These are phyloP conservation scores for Perizoma flavofasciatum DNA, from an alignment of 2,888 invertebrate genomes.

Conservation along the genomic window DNA sequence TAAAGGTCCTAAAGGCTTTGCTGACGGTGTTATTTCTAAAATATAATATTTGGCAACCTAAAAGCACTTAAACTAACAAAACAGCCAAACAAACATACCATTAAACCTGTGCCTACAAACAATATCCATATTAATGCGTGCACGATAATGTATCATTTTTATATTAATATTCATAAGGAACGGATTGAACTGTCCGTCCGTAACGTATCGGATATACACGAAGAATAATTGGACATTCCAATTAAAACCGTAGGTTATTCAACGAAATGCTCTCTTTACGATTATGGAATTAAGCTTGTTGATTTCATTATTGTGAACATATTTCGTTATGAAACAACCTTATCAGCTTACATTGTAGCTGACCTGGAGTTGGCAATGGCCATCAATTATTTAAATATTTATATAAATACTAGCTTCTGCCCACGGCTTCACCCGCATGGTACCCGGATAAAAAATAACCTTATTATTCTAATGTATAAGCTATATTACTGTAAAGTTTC, in stretches of 20 bases:
- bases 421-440: too few species aligned
- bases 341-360: too few species aligned
- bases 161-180: slow-evolving; percentile 59
- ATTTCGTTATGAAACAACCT: too few species aligned
- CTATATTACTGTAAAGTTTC: too few species aligned
- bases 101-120: not conserved
- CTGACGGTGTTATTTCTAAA: too few species aligned
- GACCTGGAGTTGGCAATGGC: too few species aligned
- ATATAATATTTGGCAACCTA: too few species aligned
- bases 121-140: slow-evolving; percentile 44
- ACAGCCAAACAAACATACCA: not conserved
- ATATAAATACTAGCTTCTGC: too few species aligned
- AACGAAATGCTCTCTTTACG: not conserved
- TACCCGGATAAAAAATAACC: too few species aligned
- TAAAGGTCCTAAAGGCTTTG: too few species aligned
- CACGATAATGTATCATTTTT: slow-evolving; percentile 60
- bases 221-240: slow-evolving; percentile 22
- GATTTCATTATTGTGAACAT: slow-evolving; percentile 2
- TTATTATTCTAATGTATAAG: too few species aligned
- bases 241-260: slow-evolving; percentile 13
- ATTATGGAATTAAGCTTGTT: slow-evolving; percentile 13
- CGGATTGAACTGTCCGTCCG: slow-evolving; percentile 52
- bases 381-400: too few species aligned
- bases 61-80: not conserved
- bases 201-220: slow-evolving; percentile 45